A percentile compares a stretch with the other conserved stretches of the same genome.
These are phyloP conservation scores for Semaprochilodus insignis DNA, from an alignment of 2,797 vertebrate genomes.

Conservation along the genomic window DNA sequence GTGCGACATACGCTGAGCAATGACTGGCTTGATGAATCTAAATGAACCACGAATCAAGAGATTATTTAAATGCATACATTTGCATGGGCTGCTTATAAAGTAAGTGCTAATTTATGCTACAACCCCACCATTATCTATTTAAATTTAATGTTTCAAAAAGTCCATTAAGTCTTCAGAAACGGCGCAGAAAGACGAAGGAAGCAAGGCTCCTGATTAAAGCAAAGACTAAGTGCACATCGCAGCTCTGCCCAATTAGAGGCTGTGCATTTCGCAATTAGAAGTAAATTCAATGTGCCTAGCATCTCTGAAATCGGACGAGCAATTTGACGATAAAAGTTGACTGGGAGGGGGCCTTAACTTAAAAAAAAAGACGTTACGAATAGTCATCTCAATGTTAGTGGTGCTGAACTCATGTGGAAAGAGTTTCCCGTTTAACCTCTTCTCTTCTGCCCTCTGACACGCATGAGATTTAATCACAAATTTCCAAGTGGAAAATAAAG, in stretches of 20 bases:
- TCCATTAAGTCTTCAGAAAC: slow-evolving; percentile 65
- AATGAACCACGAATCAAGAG: slow-evolving; percentile 55
- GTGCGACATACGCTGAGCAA: slow-evolving; percentile 43
- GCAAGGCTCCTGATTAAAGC: slow-evolving; percentile 50
- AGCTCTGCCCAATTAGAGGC: slow-evolving; percentile 56
- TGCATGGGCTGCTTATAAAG: slow-evolving; percentile 58
- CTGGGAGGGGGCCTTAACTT: slow-evolving; percentile 31
- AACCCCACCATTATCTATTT: slow-evolving; percentile 60
- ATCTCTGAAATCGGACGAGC: slow-evolving; percentile 42
- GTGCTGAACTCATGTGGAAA: background rate
- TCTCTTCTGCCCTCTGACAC: slow-evolving; percentile 12
- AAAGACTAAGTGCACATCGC: slow-evolving; percentile 58
- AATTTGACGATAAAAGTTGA: slow-evolving; percentile 48
- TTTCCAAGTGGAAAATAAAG: slow-evolving; percentile 21
- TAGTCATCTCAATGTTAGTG: slow-evolving; percentile 13
- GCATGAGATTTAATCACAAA: slow-evolving; percentile 11
- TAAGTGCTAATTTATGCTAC: slow-evolving; percentile 59
- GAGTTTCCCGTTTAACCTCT: background rate
- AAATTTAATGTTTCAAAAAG: slow-evolving; percentile 61
- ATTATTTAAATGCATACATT: slow-evolving; percentile 61
- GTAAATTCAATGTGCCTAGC: slow-evolving; percentile 55
- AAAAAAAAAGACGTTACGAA: background rate
- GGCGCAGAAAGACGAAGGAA: slow-evolving; percentile 52
- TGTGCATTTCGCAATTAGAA: slow-evolving; percentile 60
- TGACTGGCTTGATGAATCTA: slow-evolving; percentile 49